These are phyloP conservation scores for Horisme vitalbata DNA, from an alignment of 2,888 invertebrate species.

Conservation along the genomic window DNA sequence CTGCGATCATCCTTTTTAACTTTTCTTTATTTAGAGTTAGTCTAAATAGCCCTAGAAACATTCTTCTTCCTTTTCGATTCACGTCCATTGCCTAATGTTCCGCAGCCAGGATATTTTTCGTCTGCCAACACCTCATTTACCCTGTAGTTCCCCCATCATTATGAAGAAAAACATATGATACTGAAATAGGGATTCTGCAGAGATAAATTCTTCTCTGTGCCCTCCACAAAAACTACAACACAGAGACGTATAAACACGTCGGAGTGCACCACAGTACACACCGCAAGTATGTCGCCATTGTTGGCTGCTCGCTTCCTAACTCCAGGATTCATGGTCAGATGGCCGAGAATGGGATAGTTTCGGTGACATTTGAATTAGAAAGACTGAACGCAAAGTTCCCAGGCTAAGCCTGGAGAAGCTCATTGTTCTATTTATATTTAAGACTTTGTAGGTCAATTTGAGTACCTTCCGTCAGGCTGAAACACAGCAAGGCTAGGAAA, in stretches of 20 bases:
- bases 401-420: not conserved
- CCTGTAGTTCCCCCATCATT: too few relatives aligned
- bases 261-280: slow-evolving; percentile 21
- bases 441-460: not conserved
- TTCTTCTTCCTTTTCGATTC: too few relatives aligned
- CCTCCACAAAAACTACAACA: slow-evolving; percentile 23
- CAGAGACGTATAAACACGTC: slow-evolving; percentile 25
- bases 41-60: too few relatives aligned
- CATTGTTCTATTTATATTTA: not conserved
- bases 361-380: slow-evolving; percentile 25
- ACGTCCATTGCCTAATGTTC: too few relatives aligned
- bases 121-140: too few relatives aligned
- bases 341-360: slow-evolving; percentile 18
- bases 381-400: slow-evolving; percentile 1
- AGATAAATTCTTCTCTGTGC: slow-evolving; percentile 6
- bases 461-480: not conserved
- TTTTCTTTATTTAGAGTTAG: too few relatives aligned
- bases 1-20: too few relatives aligned
- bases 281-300: slow-evolving; percentile 27
- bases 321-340: slow-evolving; percentile 26
- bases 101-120: too few relatives aligned
- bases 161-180: not conserved
- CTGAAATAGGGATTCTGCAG: slow-evolving; percentile 3
- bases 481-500: not conserved
- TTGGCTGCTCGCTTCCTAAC: slow-evolving; percentile 26